Evolutionary conservation across 1,140 invertebrate genomes (phyloP), one percentile per base, ranked within the genome.

Genomic region (Diorhabda elongata): DNA sequence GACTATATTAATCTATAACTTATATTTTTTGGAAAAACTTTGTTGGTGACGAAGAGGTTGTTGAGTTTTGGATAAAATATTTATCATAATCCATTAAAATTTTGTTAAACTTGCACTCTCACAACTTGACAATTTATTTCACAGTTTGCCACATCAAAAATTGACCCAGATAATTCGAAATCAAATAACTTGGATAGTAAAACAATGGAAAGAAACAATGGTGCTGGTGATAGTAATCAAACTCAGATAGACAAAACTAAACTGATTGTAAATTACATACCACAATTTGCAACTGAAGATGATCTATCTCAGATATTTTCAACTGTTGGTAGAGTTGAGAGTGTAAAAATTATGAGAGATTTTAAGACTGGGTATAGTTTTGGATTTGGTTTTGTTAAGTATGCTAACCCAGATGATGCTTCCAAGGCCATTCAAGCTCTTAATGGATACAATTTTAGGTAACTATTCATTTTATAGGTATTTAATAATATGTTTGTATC

Each of bases 381-480:
- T 82, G 96, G 96, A 9, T 98, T 97, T 83, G 96, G 95, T 26
- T 98, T 98, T 85, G 95, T 98, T 11, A 96, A 97, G 81, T 98
- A 94, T 81, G 85, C 88, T 44, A 90, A 88, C 71, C 88, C 91
- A 69, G 90, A 93, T 79, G 94, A 96, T 84, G 95, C 95, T 41
- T 82, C 87, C 56, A 87, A 89, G 75, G 96, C 96, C 44, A 96
- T 97, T 69, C 86, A 89, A 74, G 89, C 90, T 5, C 85, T 97
- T 69, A 97, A 97, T 82, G 95, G 95, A 42, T 88, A 94, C 69
- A 78, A 75, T 67, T 80, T 75, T 58, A 77, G 74, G 79, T 81
- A 72, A 73, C 26, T 26, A 26, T 26, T 26, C 26, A 26, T 26
- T 11, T 7, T 65, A 42, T 52, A 65, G 1, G 2, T 44, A n/a